Conservation (phyloP, 2,888 invertebrate genomes). For the Ochlodes sylvanus region DNA sequence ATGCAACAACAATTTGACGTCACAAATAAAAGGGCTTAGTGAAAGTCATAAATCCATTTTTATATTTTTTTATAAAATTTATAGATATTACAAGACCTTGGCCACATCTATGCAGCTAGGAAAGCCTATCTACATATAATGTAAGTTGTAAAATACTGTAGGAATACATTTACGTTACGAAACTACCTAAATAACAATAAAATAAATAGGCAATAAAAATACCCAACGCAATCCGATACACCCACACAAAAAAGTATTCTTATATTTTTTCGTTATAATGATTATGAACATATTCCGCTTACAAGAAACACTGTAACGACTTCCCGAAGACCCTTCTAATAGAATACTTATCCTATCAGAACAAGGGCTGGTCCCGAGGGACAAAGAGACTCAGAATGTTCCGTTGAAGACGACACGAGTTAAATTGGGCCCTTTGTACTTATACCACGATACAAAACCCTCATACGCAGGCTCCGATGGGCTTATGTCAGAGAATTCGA, state of each 20-base stretch:
- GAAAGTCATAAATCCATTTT: too few species aligned
- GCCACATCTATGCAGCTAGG: too few species aligned
- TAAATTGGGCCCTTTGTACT: slow-evolving; percentile 14
- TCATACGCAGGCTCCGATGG: not conserved
- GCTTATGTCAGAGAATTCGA: slow-evolving; percentile 2
- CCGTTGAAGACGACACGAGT: slow-evolving; percentile 1
- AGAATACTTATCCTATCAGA: slow-evolving; percentile 20
- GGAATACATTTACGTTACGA: too few species aligned
- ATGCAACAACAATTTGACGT: too few species aligned
- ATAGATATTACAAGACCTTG: too few species aligned
- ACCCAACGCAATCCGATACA: not conserved
- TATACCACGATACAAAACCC: not conserved
- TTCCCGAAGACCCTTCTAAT: slow-evolving; percentile 12
- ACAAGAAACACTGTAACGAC: slow-evolving; percentile 7
- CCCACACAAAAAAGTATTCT: not conserved
- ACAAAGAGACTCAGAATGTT: not conserved
- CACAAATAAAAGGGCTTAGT: too few species aligned
- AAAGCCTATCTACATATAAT: too few species aligned
- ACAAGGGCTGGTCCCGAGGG: slow-evolving; percentile 3
- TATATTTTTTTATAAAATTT: too few species aligned
- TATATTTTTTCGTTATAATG: not conserved
- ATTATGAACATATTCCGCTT: slow-evolving; percentile 3
- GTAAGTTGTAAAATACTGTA: too few species aligned
- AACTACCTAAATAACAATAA: too few species aligned
- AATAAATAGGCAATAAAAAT: too few species aligned